A percentile compares a stretch with the other conserved stretches of the same genome.
phyloP scores from a whole-genome alignment of 1,140 invertebrate species.

The Zaprionus nigranus region DNA sequence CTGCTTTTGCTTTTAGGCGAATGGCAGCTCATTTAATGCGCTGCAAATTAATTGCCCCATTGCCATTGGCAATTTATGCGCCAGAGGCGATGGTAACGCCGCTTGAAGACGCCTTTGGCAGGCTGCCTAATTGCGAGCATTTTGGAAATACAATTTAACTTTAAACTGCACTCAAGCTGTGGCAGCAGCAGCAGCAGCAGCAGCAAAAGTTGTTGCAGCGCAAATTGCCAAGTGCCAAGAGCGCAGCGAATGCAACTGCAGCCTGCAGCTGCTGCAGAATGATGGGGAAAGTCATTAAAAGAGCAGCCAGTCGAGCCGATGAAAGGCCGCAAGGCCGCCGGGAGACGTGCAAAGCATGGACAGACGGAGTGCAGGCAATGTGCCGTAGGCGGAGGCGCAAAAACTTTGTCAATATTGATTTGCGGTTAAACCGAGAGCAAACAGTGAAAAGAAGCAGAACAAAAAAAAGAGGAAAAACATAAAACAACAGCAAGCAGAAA shows the following conservation, averaged over 20 bases:
- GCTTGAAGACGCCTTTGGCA: conserved; percentile 66
- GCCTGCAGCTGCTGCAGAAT: conserved; percentile 44
- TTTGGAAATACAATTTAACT: conserved; percentile 82
- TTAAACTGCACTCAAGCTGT: conserved; percentile 80
- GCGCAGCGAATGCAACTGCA: conserved; percentile 51
- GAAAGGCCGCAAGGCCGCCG: conserved; percentile 5
- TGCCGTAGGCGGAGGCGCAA: conserved; percentile 12
- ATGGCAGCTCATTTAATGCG: conserved; percentile 78
- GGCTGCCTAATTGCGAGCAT: conserved; percentile 81
- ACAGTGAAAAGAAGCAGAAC: not conserved
- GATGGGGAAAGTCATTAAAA: conserved; percentile 79
- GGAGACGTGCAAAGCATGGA: not conserved
- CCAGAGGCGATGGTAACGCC: conserved; percentile 19
- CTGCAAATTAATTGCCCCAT: conserved; percentile 79
- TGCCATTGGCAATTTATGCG: conserved; percentile 75
- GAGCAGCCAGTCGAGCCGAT: conserved; percentile 34
- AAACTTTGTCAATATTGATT: conserved; percentile 81
- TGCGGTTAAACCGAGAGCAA: conserved; percentile 61
- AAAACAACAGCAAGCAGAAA: conserved; percentile 21
- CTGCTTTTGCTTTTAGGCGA: conserved; percentile 28
- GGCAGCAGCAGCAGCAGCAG: conserved; percentile 21
- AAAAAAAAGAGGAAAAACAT: too few relatives aligned
- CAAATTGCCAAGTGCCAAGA: conserved; percentile 75
- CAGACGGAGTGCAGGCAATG: not conserved
- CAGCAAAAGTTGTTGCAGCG: conserved; percentile 66